Conservation (phyloP, 2,113 vertebrate species). For the Istiophorus platypterus region DNA sequence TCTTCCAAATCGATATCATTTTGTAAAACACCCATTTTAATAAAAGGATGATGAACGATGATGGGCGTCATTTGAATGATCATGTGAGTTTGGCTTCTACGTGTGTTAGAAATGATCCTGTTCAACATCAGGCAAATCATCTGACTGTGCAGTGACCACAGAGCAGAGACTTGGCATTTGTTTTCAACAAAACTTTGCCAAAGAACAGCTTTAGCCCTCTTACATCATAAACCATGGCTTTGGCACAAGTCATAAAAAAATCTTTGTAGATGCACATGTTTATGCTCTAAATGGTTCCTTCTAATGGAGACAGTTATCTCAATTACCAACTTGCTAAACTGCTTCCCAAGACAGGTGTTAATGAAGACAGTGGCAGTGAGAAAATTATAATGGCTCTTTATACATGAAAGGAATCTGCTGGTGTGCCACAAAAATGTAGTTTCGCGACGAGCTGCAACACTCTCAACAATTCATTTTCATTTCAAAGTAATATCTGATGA, state of each 20-base stretch:
- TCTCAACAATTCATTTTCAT: not conserved
- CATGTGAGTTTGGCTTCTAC: not conserved
- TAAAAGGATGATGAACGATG: too few species aligned
- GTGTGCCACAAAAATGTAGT: not conserved
- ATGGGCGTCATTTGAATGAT: too few species aligned
- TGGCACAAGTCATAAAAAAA: slow-evolving; percentile 18
- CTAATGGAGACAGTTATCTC: not conserved
- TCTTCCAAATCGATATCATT: too few species aligned
- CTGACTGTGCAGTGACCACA: slow-evolving; percentile 8
- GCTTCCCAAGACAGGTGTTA: not conserved
- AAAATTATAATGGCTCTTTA: not conserved
- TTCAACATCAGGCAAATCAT: slow-evolving; percentile 12
- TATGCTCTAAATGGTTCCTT: not conserved
- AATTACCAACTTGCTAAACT: not conserved
- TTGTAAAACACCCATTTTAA: too few species aligned
- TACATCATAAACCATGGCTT: slow-evolving; percentile 41
- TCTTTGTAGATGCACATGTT: not conserved
- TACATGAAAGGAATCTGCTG: not conserved
- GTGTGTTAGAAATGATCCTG: not conserved
- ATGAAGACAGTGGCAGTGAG: not conserved
- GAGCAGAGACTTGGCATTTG: slow-evolving; percentile 6
- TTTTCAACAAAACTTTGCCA: slow-evolving; percentile 33
- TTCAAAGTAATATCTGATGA: not conserved
- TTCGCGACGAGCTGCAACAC: not conserved
- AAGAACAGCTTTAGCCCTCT: slow-evolving; percentile 34